Percentiles rank a stretch among this genome's conserved stretches.
These are phyloP conservation scores for Gracilinanus agilis DNA, from an alignment of 2,113 vertebrate species.

Conservation along the genomic window DNA sequence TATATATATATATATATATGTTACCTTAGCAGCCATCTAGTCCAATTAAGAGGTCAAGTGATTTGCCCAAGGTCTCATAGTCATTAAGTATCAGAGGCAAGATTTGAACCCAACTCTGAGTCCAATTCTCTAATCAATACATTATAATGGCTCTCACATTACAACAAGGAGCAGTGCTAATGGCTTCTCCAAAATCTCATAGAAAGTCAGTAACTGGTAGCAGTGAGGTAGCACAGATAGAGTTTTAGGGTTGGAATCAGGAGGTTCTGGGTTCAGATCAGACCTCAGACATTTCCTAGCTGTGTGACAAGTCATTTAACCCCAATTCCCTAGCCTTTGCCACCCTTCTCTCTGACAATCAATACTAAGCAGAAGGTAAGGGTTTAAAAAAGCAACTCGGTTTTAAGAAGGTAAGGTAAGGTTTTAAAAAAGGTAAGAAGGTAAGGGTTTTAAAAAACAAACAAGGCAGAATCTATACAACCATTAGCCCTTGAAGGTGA, in stretches of 20 bases:
- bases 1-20: neutral
- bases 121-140: neutral
- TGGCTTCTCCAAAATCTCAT: neutral
- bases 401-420: too few relatives aligned
- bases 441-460: too few relatives aligned
- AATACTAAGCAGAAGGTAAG: too few relatives aligned
- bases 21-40: neutral
- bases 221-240: too few relatives aligned
- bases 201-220: neutral
- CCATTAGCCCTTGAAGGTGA: neutral
- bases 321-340: too few relatives aligned
- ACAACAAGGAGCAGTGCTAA: neutral
- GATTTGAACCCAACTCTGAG: neutral
- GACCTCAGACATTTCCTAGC: too few relatives aligned
- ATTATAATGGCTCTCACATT: neutral
- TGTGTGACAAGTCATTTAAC: too few relatives aligned
- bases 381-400: too few relatives aligned
- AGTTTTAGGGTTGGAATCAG: too few relatives aligned
- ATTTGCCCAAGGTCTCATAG: neutral
- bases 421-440: too few relatives aligned
- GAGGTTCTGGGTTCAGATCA: too few relatives aligned
- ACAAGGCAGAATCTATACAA: neutral
- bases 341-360: too few relatives aligned
- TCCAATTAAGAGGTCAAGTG: neutral
- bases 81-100: neutral